Base-by-base conservation (phyloP, 2,888 invertebrate species). In the Abrostola triplasia region DNA sequence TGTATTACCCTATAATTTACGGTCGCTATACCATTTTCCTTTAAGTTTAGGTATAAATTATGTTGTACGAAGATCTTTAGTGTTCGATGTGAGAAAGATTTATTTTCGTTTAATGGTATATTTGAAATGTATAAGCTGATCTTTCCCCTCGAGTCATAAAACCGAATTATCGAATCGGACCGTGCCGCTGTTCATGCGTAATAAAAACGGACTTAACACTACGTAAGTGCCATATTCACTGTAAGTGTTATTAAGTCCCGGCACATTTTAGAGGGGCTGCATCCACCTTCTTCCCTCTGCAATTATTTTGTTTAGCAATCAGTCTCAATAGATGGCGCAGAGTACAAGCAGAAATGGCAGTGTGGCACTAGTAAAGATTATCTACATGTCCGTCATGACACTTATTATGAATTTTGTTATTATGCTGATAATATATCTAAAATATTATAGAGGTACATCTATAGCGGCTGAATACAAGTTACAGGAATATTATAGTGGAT, bases 1-100 rank as follows among this genome's bases (percentile, higher is more conserved):
- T 84, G 76, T 85, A 83, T 85, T 83, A 80, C 71, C 66, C 70
- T 59, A 76, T 79, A 79, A 79, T 76, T 79, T 68, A 79, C 60
- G 36, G 71, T 76, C 77, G 69, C 70, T 76, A 69, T 76, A 74
- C 70, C 60, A 72, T 73, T 78, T 78, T 49, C 57, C 60, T 66
- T 61, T 58, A 62, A 73, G 64, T 77, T 79, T 70, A 55, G 12
- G 56, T 69, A 71, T 70, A 77, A 79, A 64, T 76, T 73, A 70
- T 64, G 48, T 42, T 54, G 59, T 48, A 50, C 6, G 10, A 50
- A 64, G 10, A 24, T 48, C 54, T 40, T 55, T 54, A 44, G 36
- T 47, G 36, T 57, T 44, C 7, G n/a, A 37, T 56, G 50, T 56
- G 59, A 24, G 13, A 35, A 50, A 66, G 51, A 65, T 65, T 60